Evolutionary conservation across 1,140 invertebrate genomes (phyloP).

Genomic region (Bradysia coprophila): DNA sequence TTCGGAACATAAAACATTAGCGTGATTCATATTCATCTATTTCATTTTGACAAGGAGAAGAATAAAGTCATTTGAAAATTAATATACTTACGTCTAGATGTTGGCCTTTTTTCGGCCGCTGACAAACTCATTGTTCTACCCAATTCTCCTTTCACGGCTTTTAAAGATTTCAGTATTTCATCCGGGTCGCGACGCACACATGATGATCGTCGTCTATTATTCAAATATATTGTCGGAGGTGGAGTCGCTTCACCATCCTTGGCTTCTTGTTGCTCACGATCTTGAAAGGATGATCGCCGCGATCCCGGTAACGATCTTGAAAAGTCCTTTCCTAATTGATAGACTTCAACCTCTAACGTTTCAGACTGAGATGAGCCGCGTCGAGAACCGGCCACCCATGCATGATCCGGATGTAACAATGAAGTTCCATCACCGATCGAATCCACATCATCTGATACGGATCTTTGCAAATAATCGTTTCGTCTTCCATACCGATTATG

Average conservation of each 20-base stretch:
- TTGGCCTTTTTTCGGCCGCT: slow-evolving; percentile 28
- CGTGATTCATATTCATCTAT: not conserved
- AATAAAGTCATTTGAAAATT: not conserved
- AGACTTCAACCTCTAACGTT: slow-evolving; percentile 65
- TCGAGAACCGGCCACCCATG: slow-evolving; percentile 51
- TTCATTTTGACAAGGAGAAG: slow-evolving; percentile 1
- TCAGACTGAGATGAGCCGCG: slow-evolving; percentile 71
- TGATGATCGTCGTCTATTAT: slow-evolving; percentile 54
- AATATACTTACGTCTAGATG: slow-evolving; percentile 41
- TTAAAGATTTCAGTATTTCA: slow-evolving; percentile 57
- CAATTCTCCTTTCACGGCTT: slow-evolving; percentile 59
- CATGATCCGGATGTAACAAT: slow-evolving; percentile 66
- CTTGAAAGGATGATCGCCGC: slow-evolving; percentile 63
- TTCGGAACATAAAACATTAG: not conserved
- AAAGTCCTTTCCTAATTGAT: slow-evolving; percentile 67
- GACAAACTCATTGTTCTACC: slow-evolving; percentile 59
- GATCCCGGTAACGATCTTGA: slow-evolving; percentile 67
- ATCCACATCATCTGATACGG: slow-evolving; percentile 51
- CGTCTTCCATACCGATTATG: not conserved
- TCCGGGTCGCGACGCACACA: slow-evolving; percentile 61
- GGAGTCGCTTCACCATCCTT: slow-evolving; percentile 26
- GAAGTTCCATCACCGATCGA: slow-evolving; percentile 50
- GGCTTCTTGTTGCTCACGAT: slow-evolving; percentile 30
- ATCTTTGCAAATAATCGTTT: slow-evolving; percentile 42
- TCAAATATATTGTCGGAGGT: slow-evolving; percentile 34